Conservation (phyloP, 2,113 vertebrate genomes). For the Riparia riparia region DNA sequence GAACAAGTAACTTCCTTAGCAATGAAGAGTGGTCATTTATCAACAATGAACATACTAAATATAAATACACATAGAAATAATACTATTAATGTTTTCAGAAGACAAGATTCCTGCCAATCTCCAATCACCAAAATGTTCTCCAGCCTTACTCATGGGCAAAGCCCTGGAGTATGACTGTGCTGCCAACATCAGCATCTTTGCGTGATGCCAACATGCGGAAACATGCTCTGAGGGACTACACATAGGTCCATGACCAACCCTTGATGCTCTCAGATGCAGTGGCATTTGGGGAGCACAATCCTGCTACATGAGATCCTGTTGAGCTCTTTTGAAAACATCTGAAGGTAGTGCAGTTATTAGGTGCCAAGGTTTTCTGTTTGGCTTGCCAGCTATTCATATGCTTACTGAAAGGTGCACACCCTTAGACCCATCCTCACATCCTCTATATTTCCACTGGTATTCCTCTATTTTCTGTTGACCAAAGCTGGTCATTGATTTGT, state of each 20-base stretch:
- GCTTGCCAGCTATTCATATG: accelerated
- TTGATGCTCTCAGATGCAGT: neutral
- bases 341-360: neutral
- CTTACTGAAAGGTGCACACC: neutral
- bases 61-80: neutral
- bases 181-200: neutral
- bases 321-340: neutral
- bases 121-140: neutral
- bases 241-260: neutral
- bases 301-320: neutral
- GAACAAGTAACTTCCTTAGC: neutral
- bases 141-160: neutral
- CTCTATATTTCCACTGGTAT: neutral
- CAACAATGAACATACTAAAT: neutral
- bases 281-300: neutral
- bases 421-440: neutral
- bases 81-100: neutral
- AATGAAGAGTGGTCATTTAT: neutral
- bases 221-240: neutral
- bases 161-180: neutral
- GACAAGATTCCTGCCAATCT: neutral
- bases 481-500: neutral
- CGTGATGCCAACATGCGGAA: neutral
- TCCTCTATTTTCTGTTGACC: neutral
- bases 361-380: neutral